Evolutionary conservation across 2,888 invertebrate genomes (phyloP).

Genomic region (Chrysolina haemoptera): DNA sequence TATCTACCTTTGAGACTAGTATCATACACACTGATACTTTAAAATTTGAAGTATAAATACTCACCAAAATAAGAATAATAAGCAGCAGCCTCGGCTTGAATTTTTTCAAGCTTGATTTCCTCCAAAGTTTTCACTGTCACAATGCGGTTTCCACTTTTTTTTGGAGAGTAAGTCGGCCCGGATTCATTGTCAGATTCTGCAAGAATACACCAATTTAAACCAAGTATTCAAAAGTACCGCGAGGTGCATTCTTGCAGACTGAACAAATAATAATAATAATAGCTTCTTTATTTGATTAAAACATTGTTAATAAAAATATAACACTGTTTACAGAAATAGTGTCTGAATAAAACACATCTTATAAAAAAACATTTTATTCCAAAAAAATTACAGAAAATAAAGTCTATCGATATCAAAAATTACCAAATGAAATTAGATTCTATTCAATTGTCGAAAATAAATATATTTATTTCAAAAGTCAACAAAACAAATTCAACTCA

Average conservation of each 20-base stretch:
- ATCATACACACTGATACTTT: not conserved
- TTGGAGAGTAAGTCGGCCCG: constrained; percentile 76
- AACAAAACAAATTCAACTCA: constrained; percentile 40
- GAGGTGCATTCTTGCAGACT: constrained; percentile 69
- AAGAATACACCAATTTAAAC: constrained; percentile 74
- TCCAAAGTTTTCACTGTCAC: constrained; percentile 77
- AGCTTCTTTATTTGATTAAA: no score
- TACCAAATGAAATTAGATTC: constrained; percentile 39
- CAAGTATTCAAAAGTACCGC: constrained; percentile 42
- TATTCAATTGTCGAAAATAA: constrained; percentile 52
- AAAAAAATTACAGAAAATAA: constrained; percentile 40
- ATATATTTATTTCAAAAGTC: constrained; percentile 51
- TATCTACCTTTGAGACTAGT: no score
- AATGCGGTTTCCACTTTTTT: constrained; percentile 69
- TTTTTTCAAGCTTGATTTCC: constrained; percentile 78
- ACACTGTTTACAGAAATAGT: no score
- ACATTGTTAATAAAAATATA: no score
- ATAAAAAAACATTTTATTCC: constrained; percentile 46
- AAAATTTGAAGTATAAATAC: constrained; percentile 30
- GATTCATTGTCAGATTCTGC: constrained; percentile 87
- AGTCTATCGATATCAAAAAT: constrained; percentile 31
- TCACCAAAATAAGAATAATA: constrained; percentile 77
- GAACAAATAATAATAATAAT: no score
- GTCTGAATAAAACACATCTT: constrained; percentile 48
- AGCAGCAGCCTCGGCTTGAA: constrained; percentile 82